A percentile compares a stretch with the other conserved stretches of the same genome.
phyloP scores from a whole-genome alignment of 64 coral and sea anemone genomes.

The Actinia tenebrosa region DNA sequence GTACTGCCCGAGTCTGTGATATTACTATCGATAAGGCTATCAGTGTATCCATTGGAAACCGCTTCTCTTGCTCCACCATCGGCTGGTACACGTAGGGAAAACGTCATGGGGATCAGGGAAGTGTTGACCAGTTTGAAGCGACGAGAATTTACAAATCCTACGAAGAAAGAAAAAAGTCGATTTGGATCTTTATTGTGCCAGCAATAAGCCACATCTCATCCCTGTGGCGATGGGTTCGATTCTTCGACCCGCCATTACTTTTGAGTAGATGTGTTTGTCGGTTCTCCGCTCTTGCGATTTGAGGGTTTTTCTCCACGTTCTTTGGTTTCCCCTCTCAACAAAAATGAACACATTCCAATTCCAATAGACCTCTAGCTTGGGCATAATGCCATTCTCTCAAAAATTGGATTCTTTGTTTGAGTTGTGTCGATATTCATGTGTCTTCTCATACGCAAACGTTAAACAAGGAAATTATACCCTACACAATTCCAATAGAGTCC shows the following conservation, averaged over 20 bases:
- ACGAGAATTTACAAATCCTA: constrained; percentile 89
- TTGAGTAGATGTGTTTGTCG: too few species aligned
- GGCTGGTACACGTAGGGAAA: constrained; percentile 85
- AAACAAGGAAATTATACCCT: too few species aligned
- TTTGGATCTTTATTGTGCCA: not conserved
- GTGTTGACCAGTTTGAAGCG: constrained; percentile 82
- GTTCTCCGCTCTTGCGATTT: not conserved
- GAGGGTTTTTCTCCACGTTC: not conserved
- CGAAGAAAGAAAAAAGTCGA: not conserved
- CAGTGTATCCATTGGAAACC: constrained; percentile 11
- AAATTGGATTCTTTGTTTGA: too few species aligned
- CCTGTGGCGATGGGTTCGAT: not conserved
- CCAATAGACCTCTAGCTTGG: too few species aligned
- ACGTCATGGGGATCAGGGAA: constrained; percentile 96
- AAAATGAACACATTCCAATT: too few species aligned
- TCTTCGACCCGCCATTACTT: too few species aligned
- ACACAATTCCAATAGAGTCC: too few species aligned
- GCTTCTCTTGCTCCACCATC: constrained; percentile 61
- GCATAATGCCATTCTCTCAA: too few species aligned
- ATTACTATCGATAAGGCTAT: constrained; percentile 84
- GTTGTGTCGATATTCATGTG: too few species aligned
- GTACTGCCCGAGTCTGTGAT: constrained; percentile 70
- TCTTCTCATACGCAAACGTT: too few species aligned
- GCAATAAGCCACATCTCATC: not conserved
- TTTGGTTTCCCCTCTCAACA: too few species aligned